These are phyloP conservation scores for Abramis brama DNA, from an alignment of 2,113 vertebrate species.

Conservation along the genomic window DNA sequence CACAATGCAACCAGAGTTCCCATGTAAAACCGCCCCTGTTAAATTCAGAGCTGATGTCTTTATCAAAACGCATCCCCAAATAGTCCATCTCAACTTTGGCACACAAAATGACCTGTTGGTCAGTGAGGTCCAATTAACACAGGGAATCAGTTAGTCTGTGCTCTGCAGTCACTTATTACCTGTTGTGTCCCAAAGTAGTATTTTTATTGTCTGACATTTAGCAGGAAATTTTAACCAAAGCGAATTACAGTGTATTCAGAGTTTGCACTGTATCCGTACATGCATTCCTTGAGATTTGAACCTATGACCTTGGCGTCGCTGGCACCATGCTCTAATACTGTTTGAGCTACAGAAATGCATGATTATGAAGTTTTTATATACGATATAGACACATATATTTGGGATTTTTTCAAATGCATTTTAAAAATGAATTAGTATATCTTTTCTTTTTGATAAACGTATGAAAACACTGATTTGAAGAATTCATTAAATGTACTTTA, in stretches of 20 bases:
- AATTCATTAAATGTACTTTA: not conserved
- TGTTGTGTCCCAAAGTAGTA: not conserved
- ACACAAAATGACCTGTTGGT: conserved; percentile 18
- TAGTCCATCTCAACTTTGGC: conserved; percentile 10
- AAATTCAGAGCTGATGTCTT: not conserved
- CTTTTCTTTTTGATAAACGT: not conserved
- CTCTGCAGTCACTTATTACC: not conserved
- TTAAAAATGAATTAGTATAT: no score
- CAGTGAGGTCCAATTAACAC: not conserved
- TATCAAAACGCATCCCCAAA: not conserved
- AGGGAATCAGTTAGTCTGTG: not conserved
- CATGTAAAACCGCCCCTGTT: not conserved
- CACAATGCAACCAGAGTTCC: not conserved
- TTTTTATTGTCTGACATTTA: not conserved
- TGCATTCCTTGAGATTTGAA: not conserved
- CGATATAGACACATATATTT: not conserved
- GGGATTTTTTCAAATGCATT: not conserved
- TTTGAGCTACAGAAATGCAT: no score
- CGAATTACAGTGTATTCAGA: not conserved
- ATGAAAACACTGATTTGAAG: not conserved
- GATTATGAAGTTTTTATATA: not conserved
- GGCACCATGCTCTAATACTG: not conserved
- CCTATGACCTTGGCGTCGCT: not conserved
- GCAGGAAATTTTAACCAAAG: not conserved
- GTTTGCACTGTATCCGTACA: not conserved